phyloP scores from a whole-genome alignment of 2,113 vertebrate species.

The Zapornia atra region DNA sequence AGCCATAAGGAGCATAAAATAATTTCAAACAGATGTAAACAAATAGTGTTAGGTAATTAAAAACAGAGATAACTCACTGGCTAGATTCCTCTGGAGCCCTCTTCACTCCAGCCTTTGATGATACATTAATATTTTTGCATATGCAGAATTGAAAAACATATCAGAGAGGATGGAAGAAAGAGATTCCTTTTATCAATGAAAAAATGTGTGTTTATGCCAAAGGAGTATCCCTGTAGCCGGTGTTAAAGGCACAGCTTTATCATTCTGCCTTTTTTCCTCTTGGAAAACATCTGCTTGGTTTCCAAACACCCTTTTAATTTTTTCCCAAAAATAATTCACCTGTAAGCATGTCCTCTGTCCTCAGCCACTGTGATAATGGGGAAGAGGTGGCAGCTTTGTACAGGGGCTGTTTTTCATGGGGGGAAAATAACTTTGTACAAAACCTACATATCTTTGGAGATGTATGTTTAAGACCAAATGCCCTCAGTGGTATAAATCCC shows the following conservation, averaged over 20 bases:
- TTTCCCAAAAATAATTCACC: not conserved
- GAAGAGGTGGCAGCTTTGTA: not conserved
- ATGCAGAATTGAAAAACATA: not conserved
- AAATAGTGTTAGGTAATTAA: not conserved
- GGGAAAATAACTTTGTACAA: not conserved
- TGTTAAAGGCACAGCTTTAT: not conserved
- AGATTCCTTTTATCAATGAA: not conserved
- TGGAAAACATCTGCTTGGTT: not conserved
- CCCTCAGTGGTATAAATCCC: not conserved
- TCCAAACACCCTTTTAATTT: not conserved
- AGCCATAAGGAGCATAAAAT: not conserved
- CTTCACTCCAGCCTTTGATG: not conserved
- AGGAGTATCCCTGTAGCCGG: not conserved
- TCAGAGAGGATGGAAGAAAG: not conserved
- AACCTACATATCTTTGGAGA: not conserved
- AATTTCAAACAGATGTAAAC: not conserved
- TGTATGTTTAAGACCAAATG: not conserved
- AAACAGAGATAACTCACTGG: not conserved
- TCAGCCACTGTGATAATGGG: not conserved
- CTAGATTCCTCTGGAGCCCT: constrained; percentile 10
- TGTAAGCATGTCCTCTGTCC: not conserved
- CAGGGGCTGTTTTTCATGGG: not conserved
- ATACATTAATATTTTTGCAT: not conserved
- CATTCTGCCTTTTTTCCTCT: not conserved
- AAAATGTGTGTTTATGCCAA: not conserved